Evolutionary conservation across 2,888 invertebrate species (phyloP).

Genomic region (Pelosia muscerda): DNA sequence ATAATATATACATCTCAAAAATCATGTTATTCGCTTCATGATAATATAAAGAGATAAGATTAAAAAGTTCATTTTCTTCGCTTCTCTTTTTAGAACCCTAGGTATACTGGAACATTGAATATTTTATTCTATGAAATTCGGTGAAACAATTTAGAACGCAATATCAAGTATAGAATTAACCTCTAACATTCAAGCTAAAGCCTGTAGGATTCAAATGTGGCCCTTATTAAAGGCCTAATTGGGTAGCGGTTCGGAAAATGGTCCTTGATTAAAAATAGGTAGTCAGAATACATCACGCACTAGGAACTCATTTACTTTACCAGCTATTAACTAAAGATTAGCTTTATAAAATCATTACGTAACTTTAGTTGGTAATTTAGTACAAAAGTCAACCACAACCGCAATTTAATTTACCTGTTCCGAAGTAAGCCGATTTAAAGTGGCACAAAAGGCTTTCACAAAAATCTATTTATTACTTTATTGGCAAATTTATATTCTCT

Average conservation of each 20-base stretch:
- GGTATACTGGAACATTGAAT: not conserved
- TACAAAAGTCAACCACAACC: not conserved
- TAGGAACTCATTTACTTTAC: slow-evolving; percentile 19
- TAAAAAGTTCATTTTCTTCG: not conserved
- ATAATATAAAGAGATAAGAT: not conserved
- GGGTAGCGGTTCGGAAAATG: slow-evolving; percentile 58
- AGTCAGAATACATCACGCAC: slow-evolving; percentile 29
- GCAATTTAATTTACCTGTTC: not conserved
- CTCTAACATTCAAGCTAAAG: slow-evolving; percentile 35
- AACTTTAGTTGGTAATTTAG: not conserved
- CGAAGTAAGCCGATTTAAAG: not conserved
- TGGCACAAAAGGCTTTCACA: not conserved
- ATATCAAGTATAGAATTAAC: slow-evolving; percentile 14
- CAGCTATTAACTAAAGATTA: slow-evolving; percentile 21
- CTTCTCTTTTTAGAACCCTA: not conserved
- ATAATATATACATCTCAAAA: not conserved
- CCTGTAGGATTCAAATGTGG: slow-evolving; percentile 44
- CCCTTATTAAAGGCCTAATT: slow-evolving; percentile 60
- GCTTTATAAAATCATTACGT: not conserved
- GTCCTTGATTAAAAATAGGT: slow-evolving; percentile 55
- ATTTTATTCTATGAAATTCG: not conserved
- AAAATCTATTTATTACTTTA: not conserved
- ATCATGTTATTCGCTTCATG: not conserved
- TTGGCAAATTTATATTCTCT: not conserved
- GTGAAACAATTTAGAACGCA: not conserved